Evolutionary conservation across 1,140 invertebrate species (phyloP).

Genomic region (Homalodisca vitripennis): DNA sequence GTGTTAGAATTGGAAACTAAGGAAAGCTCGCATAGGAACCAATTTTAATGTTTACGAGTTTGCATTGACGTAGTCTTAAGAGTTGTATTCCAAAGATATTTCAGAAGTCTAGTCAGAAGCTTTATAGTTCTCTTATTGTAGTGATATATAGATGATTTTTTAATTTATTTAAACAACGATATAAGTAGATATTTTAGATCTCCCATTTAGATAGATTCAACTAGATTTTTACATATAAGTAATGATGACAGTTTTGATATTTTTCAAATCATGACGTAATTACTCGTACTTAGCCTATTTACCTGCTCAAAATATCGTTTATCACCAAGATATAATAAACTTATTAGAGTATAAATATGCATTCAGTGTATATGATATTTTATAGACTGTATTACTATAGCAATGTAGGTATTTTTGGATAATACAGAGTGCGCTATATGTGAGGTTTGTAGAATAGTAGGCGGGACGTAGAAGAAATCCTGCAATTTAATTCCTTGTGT

Average conservation of each 20-base stretch:
- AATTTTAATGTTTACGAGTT: no score
- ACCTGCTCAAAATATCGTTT: constrained; percentile 40
- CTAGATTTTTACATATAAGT: constrained; percentile 18
- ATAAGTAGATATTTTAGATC: background rate
- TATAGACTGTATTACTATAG: constrained; percentile 39
- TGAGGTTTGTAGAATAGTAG: constrained; percentile 7
- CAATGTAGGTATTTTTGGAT: constrained; percentile 41
- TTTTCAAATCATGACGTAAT: constrained; percentile 38
- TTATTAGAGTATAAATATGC: constrained; percentile 33
- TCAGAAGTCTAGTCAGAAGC: constrained; percentile 25
- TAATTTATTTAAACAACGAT: constrained; percentile 13
- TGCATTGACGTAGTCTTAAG: no score
- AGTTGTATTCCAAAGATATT: constrained; percentile 11
- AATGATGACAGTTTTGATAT: constrained; percentile 35
- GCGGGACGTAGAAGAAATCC: background rate
- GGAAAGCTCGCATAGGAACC: no score
- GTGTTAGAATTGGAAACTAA: no score
- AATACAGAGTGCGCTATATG: constrained; percentile 25
- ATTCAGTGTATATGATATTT: constrained; percentile 37
- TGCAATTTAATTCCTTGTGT: constrained; percentile 18
- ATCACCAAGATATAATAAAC: constrained; percentile 37
- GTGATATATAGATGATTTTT: constrained; percentile 7
- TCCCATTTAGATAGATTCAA: background rate
- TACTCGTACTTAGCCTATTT: constrained; percentile 38
- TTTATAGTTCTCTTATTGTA: constrained; percentile 19